Percentiles rank a stretch among this genome's conserved stretches.
Conservation (phyloP, 2,113 vertebrate species). For the Colossoma macropomum region DNA sequence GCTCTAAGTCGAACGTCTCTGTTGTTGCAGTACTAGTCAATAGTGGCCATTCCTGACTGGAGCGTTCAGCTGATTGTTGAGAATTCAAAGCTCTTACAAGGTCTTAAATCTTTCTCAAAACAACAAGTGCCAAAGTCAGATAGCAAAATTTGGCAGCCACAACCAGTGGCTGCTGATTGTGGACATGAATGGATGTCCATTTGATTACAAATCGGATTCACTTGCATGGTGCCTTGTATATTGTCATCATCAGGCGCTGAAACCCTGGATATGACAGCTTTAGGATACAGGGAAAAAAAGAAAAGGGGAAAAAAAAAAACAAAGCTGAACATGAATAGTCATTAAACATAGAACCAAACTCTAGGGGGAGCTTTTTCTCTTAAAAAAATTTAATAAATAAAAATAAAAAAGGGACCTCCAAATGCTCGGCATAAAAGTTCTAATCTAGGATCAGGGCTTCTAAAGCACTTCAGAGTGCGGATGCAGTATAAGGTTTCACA, state of each 20-base stretch:
- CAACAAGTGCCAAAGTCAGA: no score
- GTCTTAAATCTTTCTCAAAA: no score
- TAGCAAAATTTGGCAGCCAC: not conserved
- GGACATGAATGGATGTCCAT: not conserved
- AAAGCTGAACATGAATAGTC: not conserved
- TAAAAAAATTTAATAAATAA: not conserved
- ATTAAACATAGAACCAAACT: not conserved
- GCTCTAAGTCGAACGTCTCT: not conserved
- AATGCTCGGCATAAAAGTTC: not conserved
- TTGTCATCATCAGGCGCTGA: not conserved
- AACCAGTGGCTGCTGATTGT: not conserved
- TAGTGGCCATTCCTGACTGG: not conserved
- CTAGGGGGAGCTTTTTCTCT: constrained; percentile 28
- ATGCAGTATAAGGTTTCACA: not conserved
- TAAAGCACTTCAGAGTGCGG: not conserved
- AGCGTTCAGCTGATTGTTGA: not conserved
- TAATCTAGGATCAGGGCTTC: not conserved
- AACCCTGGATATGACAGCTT: not conserved
- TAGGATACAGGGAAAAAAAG: not conserved
- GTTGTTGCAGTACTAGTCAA: constrained; percentile 2
- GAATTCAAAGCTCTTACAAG: not conserved
- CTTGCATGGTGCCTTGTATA: constrained; percentile 8
- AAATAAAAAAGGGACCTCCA: not conserved
- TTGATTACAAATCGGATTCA: not conserved
- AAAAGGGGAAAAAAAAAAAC: not conserved